These are phyloP conservation scores for Gavialis gangeticus DNA, from an alignment of 2,113 vertebrate genomes.

Conservation along the genomic window DNA sequence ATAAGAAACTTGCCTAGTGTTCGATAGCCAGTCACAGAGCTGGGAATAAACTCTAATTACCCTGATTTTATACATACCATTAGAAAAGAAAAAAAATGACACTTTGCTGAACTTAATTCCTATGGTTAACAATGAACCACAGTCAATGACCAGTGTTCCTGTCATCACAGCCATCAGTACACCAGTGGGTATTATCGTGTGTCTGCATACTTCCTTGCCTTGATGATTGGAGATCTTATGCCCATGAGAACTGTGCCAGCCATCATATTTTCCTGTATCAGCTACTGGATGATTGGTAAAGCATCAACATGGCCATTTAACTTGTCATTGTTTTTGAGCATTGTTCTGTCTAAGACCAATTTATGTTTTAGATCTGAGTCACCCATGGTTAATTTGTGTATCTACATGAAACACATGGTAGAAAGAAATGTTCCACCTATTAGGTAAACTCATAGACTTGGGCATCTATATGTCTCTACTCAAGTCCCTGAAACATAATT, in stretches of 20 bases:
- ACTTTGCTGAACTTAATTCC: not conserved
- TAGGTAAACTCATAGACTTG: no score
- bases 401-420: not conserved
- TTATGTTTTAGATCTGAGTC: not conserved
- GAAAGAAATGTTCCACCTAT: not conserved
- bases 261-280: slow-evolving; percentile 73
- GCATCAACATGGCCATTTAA: slow-evolving; percentile 46
- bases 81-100: not conserved
- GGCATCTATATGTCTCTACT: no score
- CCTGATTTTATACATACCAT: not conserved
- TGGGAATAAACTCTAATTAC: not conserved
- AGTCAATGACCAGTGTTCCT: slow-evolving; percentile 49
- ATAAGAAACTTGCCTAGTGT: not conserved
- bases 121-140: slow-evolving; percentile 7
- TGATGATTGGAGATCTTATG: slow-evolving; percentile 76
- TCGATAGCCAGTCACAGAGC: not conserved
- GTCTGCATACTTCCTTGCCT: slow-evolving; percentile 76
- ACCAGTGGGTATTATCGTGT: slow-evolving; percentile 79
- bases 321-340: not conserved
- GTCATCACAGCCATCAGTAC: slow-evolving; percentile 75
- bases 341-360: not conserved
- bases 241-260: slow-evolving; percentile 77
- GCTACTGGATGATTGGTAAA: slow-evolving; percentile 82
- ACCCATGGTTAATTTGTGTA: not conserved
- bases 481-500: no score